phyloP scores from a whole-genome alignment of 2,113 vertebrate species.

The Etheostoma spectabile region DNA sequence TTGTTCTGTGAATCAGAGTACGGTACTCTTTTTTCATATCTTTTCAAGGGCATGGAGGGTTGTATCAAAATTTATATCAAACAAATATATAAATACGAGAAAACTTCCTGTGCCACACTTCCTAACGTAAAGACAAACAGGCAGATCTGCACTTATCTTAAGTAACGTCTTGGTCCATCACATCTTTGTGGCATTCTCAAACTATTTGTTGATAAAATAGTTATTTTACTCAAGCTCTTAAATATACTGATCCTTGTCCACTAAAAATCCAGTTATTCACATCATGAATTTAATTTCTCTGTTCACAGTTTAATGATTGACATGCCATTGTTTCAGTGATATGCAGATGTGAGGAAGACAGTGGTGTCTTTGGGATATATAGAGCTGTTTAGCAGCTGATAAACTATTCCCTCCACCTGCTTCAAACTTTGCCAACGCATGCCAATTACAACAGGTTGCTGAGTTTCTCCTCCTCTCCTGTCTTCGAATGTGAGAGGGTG shows the following conservation, averaged over 20 bases:
- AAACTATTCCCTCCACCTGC: slow-evolving; percentile 65
- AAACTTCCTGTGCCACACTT: neutral
- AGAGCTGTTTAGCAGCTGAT: slow-evolving; percentile 47
- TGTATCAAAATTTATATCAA: neutral
- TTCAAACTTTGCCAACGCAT: slow-evolving; percentile 50
- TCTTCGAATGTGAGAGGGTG: slow-evolving; percentile 59
- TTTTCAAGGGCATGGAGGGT: neutral
- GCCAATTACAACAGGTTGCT: slow-evolving; percentile 62
- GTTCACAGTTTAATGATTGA: slow-evolving; percentile 41
- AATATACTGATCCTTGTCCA: neutral
- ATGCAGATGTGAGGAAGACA: slow-evolving; percentile 51
- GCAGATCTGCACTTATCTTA: neutral
- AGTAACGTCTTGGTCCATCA: neutral
- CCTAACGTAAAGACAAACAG: neutral
- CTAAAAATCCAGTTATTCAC: slow-evolving; percentile 21
- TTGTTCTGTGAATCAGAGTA: neutral
- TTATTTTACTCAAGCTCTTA: neutral
- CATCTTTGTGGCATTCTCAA: neutral
- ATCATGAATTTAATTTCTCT: slow-evolving; percentile 28
- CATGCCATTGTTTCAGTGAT: slow-evolving; percentile 31
- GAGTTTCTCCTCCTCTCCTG: slow-evolving; percentile 36
- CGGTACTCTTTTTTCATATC: neutral
- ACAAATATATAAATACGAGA: neutral
- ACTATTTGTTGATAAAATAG: neutral
- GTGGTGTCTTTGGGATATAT: slow-evolving; percentile 37